Percentiles rank a stretch among this genome's conserved stretches.
phyloP scores from a whole-genome alignment of 2,113 vertebrate species.

The Muscicapa adusta region DNA sequence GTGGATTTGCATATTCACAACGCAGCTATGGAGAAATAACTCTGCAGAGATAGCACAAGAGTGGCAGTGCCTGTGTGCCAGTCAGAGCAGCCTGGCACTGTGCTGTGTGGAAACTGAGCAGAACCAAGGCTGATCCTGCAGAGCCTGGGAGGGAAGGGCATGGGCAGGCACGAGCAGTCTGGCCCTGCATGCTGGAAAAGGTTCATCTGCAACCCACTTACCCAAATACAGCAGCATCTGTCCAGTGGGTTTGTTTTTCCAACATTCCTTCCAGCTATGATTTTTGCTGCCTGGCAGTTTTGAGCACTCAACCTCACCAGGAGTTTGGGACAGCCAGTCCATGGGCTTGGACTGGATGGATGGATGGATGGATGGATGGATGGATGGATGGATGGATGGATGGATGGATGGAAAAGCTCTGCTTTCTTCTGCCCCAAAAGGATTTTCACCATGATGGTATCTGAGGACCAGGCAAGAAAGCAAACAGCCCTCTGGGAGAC shows the following conservation, averaged over 20 bases:
- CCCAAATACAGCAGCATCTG: neutral
- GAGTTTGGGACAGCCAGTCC: neutral
- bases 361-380: no score
- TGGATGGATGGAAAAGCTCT: neutral
- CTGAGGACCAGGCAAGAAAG: neutral
- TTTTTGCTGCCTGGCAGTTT: neutral
- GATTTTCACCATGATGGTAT: neutral
- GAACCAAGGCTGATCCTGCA: neutral
- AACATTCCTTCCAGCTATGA: neutral
- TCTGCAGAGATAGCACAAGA: constrained; percentile 5
- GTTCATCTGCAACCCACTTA: neutral
- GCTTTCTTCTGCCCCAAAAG: neutral
- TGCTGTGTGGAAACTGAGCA: neutral
- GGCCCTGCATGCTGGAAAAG: neutral
- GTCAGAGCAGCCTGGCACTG: neutral
- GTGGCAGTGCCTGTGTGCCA: constrained; percentile 27
- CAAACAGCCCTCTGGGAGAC: neutral
- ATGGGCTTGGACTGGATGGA: fast-evolving
- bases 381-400: neutral
- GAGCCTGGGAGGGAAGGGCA: neutral
- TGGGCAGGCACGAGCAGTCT: neutral
- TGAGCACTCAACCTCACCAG: neutral
- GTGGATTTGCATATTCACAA: constrained; percentile 60
- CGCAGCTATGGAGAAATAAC: constrained; percentile 16
- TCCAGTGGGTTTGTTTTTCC: neutral